phyloP scores from a whole-genome alignment of 2,113 vertebrate species.

The Gnathonemus echidnorhynchus region DNA sequence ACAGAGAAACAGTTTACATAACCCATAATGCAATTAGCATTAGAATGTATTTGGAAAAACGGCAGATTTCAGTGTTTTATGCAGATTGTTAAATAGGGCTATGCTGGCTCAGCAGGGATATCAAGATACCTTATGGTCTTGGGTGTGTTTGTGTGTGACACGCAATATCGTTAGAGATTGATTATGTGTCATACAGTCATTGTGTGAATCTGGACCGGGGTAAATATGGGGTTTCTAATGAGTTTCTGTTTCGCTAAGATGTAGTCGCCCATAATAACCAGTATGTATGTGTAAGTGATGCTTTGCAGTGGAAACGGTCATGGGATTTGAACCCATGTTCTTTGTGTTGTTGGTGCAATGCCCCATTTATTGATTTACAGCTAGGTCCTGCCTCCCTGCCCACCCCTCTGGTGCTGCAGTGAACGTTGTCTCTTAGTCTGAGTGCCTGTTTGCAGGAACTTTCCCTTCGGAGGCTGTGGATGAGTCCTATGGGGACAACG shows the following conservation, averaged over 20 bases:
- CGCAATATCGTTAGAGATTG: neutral
- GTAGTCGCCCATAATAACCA: neutral
- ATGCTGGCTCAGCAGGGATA: neutral
- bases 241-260: neutral
- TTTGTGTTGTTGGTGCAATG: no score
- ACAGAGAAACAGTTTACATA: neutral
- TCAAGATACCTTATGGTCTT: neutral
- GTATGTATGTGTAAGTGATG: neutral
- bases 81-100: neutral
- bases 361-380: no score
- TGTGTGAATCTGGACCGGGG: neutral
- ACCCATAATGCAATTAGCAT: neutral
- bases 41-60: neutral
- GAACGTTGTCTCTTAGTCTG: neutral
- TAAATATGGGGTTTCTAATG: neutral
- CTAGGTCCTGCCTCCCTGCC: neutral
- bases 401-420: neutral
- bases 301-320: neutral
- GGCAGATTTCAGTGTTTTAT: neutral
- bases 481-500: slow-evolving; percentile 40
- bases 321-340: no score
- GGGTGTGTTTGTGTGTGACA: neutral
- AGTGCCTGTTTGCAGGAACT: slow-evolving; percentile 39
- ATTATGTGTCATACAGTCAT: neutral
- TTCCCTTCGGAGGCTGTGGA: slow-evolving; percentile 29